A percentile compares a stretch with the other conserved stretches of the same genome.
Evolutionary conservation across 2,113 vertebrate genomes (phyloP).

Genomic region (Chionis minor): DNA sequence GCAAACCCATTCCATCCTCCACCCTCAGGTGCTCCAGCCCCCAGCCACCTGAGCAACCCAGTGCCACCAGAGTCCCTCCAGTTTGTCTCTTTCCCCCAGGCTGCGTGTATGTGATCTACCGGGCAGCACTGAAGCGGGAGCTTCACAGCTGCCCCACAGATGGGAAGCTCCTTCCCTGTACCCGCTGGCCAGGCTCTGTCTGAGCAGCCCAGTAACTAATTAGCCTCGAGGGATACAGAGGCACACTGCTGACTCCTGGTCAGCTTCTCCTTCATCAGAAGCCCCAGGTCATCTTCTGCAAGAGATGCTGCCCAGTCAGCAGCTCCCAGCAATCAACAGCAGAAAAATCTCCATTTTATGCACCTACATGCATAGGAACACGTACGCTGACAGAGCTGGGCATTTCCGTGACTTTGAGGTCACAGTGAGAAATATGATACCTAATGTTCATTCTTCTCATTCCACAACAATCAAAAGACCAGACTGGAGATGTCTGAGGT

Average conservation of each 20-base stretch:
- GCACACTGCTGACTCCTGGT: not conserved
- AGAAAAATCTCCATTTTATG: not conserved
- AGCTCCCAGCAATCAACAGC: not conserved
- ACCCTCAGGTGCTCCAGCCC: not conserved
- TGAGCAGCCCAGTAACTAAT: not conserved
- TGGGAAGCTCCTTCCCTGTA: accelerated
- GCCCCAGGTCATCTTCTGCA: not conserved
- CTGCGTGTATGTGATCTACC: accelerated
- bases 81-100: accelerated
- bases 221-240: not conserved
- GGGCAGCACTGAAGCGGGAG: not conserved
- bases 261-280: not conserved
- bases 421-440: not conserved
- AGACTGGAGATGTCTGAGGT: not conserved
- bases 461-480: not conserved
- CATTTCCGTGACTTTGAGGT: not conserved
- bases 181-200: not conserved
- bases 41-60: accelerated
- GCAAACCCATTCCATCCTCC: not conserved
- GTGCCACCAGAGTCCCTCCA: not conserved
- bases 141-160: not conserved
- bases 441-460: not conserved
- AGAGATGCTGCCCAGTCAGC: not conserved
- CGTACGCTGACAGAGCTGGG: not conserved
- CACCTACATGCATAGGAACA: accelerated